phyloP scores from a whole-genome alignment of 2,888 invertebrate genomes.

The Eupithecia inturbata region DNA sequence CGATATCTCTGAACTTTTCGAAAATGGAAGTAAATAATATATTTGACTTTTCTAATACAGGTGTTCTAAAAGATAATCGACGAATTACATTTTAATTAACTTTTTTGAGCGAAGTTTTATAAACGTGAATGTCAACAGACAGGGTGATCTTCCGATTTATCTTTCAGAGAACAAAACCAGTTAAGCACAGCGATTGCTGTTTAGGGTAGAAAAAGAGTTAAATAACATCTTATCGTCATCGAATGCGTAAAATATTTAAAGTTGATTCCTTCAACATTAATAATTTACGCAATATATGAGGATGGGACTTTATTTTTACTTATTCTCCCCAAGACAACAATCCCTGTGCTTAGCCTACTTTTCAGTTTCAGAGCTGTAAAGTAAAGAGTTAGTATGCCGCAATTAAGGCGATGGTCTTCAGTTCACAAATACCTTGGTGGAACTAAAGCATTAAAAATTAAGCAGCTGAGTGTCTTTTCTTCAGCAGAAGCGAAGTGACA shows the following conservation, averaged over 20 bases:
- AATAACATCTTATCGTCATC: neutral
- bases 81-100: neutral
- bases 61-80: neutral
- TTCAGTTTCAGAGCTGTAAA: neutral
- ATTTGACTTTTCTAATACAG: neutral
- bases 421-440: slow-evolving; percentile 2
- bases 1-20: slow-evolving; percentile 7
- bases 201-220: neutral
- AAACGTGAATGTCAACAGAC: too few relatives aligned
- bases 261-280: neutral
- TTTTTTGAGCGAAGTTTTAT: too few relatives aligned
- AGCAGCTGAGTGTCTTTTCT: slow-evolving; percentile 15
- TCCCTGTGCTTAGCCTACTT: neutral
- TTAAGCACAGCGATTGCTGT: neutral
- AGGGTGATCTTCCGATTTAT: neutral
- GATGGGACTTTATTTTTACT: neutral
- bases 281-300: neutral
- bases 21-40: neutral
- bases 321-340: neutral
- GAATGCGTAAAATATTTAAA: too few relatives aligned
- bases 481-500: slow-evolving; percentile 16
- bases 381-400: too few relatives aligned
- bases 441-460: neutral
- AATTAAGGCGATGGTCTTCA: neutral
- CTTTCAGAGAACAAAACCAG: slow-evolving; percentile 1